Evolutionary conservation across 2,113 vertebrate species (phyloP).

Genomic region (Lasiurus cinereus): DNA sequence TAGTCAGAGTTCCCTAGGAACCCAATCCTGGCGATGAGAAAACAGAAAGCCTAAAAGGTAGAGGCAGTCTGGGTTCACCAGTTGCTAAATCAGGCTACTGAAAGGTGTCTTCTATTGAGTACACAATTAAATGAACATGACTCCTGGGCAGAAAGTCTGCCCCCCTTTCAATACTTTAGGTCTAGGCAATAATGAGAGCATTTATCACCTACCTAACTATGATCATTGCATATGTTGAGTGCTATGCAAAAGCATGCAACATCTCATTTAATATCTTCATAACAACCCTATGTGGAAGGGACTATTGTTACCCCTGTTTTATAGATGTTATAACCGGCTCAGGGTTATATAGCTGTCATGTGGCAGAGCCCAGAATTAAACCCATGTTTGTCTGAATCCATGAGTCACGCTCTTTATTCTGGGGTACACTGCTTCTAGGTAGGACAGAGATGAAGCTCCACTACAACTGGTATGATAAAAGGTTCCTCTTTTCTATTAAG

Average conservation of each 20-base stretch:
- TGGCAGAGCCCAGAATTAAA: neutral
- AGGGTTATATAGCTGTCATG: neutral
- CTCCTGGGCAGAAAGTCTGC: neutral
- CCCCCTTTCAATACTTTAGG: neutral
- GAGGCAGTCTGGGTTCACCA: neutral
- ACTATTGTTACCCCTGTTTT: neutral
- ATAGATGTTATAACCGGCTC: neutral
- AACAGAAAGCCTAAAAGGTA: neutral
- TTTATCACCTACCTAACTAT: neutral
- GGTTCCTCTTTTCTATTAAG: neutral
- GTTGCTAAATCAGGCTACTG: neutral
- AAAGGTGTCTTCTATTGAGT: neutral
- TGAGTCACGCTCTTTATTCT: neutral
- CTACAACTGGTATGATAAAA: neutral
- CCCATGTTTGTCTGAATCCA: neutral
- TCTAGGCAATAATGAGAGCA: neutral
- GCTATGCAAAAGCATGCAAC: neutral
- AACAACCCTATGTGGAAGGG: neutral
- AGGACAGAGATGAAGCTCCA: neutral
- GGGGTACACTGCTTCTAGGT: neutral
- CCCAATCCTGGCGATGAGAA: neutral
- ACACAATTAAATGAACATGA: neutral
- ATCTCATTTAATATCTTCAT: neutral
- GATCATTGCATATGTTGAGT: neutral
- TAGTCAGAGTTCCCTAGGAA: neutral